Evolutionary conservation across 1,140 invertebrate genomes (phyloP).

Genomic region (Tenebrio molitor): DNA sequence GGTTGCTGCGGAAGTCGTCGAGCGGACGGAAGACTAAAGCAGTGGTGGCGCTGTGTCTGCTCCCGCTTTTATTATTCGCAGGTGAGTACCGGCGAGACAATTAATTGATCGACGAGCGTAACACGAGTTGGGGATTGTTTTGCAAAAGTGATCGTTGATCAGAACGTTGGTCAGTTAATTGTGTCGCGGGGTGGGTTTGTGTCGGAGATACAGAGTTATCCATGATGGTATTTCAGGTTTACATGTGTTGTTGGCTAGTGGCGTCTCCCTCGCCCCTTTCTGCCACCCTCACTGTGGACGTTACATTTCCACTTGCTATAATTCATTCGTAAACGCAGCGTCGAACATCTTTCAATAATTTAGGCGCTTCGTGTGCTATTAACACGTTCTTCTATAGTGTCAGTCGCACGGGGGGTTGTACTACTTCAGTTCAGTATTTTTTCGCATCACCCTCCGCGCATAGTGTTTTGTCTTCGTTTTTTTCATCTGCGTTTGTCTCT

Average conservation of each 20-base stretch:
- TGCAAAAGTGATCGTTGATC: no score
- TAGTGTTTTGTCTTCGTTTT: neutral
- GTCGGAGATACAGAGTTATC: constrained; percentile 3
- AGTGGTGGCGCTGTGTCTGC: constrained; percentile 64
- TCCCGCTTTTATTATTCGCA: constrained; percentile 67
- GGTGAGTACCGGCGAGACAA: constrained; percentile 64
- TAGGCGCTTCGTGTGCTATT: neutral
- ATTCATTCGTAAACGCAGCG: constrained; percentile 62
- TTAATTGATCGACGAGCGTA: constrained; percentile 1
- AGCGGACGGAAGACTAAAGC: constrained; percentile 52
- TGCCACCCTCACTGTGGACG: constrained; percentile 64
- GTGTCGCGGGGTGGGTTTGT: neutral
- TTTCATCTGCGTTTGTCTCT: neutral
- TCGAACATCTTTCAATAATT: constrained; percentile 44
- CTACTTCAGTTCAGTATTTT: neutral
- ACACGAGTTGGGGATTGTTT: no score
- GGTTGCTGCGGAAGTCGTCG: constrained; percentile 64
- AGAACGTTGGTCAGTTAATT: no score
- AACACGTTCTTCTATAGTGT: constrained; percentile 9
- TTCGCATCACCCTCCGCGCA: neutral
- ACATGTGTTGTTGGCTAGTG: constrained; percentile 62
- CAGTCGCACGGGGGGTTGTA: neutral
- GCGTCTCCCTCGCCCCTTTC: constrained; percentile 62
- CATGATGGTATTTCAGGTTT: constrained; percentile 62
- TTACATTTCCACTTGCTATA: constrained; percentile 58